Evolutionary conservation across 2,797 vertebrate genomes (phyloP), one percentile per base, ranked within the genome.

Genomic region (Anolis apletophallus): DNA sequence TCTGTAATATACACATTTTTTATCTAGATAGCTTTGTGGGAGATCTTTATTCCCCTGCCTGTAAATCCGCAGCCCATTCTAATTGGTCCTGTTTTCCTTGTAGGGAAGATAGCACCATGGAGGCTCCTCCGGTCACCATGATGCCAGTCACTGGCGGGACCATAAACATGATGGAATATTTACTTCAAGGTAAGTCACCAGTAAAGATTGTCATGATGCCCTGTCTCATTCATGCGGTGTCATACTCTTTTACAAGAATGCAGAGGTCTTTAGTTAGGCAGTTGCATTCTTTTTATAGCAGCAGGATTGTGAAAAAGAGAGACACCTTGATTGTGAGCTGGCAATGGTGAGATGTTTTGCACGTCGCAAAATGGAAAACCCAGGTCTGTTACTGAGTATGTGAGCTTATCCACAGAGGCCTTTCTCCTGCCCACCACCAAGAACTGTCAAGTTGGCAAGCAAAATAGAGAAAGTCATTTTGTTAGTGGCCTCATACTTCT

Each of bases 161-260:
- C 14, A 98, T 99, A 90, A 99, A 99, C 87, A 99, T 98, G 98
- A 99, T 99, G 98, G 98, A 99, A 87, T 99, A 99, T 85, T 93
- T 99, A 64, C 95, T 99, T 61, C 98, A 99, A 96, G 98, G 98
- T 98, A 88, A 95, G 94, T 87, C 13, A 46, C 40, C 5, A 8
- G 3, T 10, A 83, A 26, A 52, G 13, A 79, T 77, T 79, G 10
- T 16, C 57, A n/a, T 89, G 57, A 16, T 8, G 68, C 32, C 80
- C n/a, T 29, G 36, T 36, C 64, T 86, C 81, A 59, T 16, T 64
- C 54, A 77, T 77, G 11, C 61, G 5, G 29, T 6, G 21, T 74
- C 46, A 34, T 29, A 59, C 13, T 80, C 29, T 55, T 5, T 61
- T 57, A 12, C 52, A 57, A 85, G 34, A 77, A 46, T 46, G 29